Evolutionary conservation across 2,113 vertebrate species (phyloP).

Genomic region (Gnathonemus longibarbis): DNA sequence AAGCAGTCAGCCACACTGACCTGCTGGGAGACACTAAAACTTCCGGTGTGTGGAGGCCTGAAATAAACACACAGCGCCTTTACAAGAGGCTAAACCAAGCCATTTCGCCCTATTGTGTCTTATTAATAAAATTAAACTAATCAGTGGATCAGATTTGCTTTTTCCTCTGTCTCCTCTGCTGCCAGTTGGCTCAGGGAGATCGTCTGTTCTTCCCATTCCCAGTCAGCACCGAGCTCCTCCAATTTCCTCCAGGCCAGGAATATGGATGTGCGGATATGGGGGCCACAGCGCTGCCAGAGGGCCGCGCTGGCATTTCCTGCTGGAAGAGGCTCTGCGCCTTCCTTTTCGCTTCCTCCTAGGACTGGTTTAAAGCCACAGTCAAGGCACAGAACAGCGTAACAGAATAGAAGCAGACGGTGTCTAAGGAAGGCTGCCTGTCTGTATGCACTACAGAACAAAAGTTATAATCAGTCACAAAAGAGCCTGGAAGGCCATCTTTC

Average conservation of each 20-base stretch:
- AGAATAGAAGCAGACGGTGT: neutral
- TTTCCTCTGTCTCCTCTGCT: neutral
- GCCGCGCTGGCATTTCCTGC: conserved; percentile 11
- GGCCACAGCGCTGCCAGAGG: neutral
- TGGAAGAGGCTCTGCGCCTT: neutral
- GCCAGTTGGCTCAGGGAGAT: conserved; percentile 3
- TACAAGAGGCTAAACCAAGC: neutral
- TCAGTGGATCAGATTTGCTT: neutral
- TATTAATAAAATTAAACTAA: neutral
- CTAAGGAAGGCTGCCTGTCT: neutral
- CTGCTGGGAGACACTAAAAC: neutral
- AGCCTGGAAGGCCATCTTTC: neutral
- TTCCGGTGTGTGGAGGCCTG: neutral
- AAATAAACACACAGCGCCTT: neutral
- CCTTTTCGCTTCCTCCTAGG: neutral
- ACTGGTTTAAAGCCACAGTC: neutral
- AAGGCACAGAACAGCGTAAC: neutral
- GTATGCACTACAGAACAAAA: neutral
- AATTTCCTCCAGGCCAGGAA: conserved; percentile 10
- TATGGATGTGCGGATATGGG: conserved; percentile 11
- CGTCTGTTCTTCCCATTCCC: conserved; percentile 11
- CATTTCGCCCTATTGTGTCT: neutral
- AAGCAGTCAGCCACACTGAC: neutral
- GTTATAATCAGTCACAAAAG: neutral
- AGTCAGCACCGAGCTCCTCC: neutral